Conservation (phyloP, 2,888 invertebrate species). For the Napeogenes inachia region DNA sequence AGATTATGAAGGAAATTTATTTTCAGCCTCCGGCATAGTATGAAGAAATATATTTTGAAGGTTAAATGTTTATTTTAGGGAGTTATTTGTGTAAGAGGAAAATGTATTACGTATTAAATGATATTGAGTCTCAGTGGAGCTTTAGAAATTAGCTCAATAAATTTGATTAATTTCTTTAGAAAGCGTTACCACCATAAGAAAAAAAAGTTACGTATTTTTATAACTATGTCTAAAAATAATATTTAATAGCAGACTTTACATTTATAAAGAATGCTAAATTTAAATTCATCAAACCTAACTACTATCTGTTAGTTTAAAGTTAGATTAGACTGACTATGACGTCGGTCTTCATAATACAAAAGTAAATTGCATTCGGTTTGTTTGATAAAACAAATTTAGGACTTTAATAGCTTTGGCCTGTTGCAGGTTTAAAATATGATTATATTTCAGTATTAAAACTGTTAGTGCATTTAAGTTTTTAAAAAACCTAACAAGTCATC, state of each 20-base stretch:
- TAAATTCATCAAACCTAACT: background rate
- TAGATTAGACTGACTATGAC: background rate
- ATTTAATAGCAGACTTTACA: no score
- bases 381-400: background rate
- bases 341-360: background rate
- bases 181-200: background rate
- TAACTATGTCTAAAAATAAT: no score
- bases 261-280: background rate
- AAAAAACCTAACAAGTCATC: background rate
- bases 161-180: background rate
- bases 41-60: background rate
- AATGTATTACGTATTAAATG: slow-evolving; percentile 6
- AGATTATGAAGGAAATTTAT: background rate
- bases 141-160: slow-evolving; percentile 12
- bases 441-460: no score
- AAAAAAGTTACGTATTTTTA: background rate
- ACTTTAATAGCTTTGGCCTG: background rate
- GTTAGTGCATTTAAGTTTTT: no score
- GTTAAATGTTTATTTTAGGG: slow-evolving; percentile 3
- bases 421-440: no score
- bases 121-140: slow-evolving; percentile 9
- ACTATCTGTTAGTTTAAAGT: slow-evolving; percentile 2
- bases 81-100: slow-evolving; percentile 4
- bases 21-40: background rate
- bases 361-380: background rate